A percentile compares a stretch with the other conserved stretches of the same genome.
Conservation (phyloP, 2,888 invertebrate genomes). For the Agrotis clavis region DNA sequence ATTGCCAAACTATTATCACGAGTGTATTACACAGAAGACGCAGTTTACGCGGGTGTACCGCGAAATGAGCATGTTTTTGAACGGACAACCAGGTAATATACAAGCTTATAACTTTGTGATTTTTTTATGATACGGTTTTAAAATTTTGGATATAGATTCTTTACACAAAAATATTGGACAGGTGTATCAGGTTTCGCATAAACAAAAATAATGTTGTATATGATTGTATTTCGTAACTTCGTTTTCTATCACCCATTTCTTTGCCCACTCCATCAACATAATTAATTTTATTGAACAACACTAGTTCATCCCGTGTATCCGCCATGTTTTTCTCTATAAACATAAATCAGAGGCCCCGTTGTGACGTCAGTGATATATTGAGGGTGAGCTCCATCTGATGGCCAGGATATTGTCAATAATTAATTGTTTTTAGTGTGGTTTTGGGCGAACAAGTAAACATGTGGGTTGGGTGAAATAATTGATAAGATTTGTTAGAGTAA, state of each 20-base stretch:
- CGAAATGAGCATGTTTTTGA: no score
- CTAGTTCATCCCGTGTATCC: slow-evolving; percentile 14
- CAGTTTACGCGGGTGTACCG: no score
- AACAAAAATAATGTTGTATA: no score
- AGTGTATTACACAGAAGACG: no score
- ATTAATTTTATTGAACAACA: slow-evolving; percentile 28
- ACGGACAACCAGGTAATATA: no score
- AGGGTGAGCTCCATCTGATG: slow-evolving; percentile 14
- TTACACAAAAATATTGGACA: no score
- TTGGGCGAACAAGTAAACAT: not conserved
- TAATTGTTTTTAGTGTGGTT: slow-evolving; percentile 19
- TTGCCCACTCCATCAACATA: slow-evolving; percentile 5
- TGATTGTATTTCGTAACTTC: not conserved
- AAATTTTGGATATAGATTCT: no score
- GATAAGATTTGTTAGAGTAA: not conserved
- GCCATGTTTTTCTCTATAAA: slow-evolving; percentile 19
- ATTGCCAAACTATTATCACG: no score
- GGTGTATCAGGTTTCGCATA: no score
- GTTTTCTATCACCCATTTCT: not conserved
- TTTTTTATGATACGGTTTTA: no score
- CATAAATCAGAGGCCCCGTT: slow-evolving; percentile 27
- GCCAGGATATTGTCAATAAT: slow-evolving; percentile 41
- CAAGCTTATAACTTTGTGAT: no score
- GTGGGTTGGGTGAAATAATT: not conserved
- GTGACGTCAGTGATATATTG: slow-evolving; percentile 36